These are phyloP conservation scores for Agriopis marginaria DNA, from an alignment of 2,888 invertebrate species.

Conservation along the genomic window DNA sequence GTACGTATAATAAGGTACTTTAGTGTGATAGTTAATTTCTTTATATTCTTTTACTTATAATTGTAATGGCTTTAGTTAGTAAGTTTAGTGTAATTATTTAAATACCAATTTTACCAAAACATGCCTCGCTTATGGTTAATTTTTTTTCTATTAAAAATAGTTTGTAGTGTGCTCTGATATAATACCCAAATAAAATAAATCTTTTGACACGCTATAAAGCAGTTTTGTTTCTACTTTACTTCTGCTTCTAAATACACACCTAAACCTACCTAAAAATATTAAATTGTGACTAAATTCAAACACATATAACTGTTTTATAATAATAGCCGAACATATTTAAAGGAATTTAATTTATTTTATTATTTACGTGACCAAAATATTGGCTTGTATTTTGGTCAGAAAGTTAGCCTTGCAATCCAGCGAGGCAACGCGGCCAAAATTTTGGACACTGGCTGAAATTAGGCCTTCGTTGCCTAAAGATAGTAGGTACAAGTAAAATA, in stretches of 20 bases:
- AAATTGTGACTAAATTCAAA: neutral
- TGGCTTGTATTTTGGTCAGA: too few species aligned
- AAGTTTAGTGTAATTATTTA: constrained; percentile 71
- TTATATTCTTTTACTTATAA: constrained; percentile 13
- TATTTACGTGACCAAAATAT: too few species aligned
- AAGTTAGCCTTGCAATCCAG: too few species aligned
- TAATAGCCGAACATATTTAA: too few species aligned
- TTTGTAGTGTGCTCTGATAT: constrained; percentile 80
- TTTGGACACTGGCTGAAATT: too few species aligned
- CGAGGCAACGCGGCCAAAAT: too few species aligned
- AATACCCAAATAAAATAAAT: constrained; percentile 71
- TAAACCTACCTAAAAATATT: too few species aligned
- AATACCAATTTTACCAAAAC: constrained; percentile 82
- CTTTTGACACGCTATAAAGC: constrained; percentile 72
- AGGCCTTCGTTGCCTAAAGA: too few species aligned
- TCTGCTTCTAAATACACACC: too few species aligned
- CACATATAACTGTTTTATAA: too few species aligned
- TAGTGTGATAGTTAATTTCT: constrained; percentile 16
- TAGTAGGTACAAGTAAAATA: too few species aligned
- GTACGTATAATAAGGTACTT: constrained; percentile 14
- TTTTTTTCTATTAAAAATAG: constrained; percentile 71
- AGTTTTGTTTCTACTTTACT: constrained; percentile 44
- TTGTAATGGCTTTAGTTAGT: constrained; percentile 55
- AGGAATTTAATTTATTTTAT: too few species aligned
- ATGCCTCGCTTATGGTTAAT: constrained; percentile 84